These are phyloP conservation scores for Balearica regulorum DNA, from an alignment of 2,797 vertebrate species.

Conservation along the genomic window DNA sequence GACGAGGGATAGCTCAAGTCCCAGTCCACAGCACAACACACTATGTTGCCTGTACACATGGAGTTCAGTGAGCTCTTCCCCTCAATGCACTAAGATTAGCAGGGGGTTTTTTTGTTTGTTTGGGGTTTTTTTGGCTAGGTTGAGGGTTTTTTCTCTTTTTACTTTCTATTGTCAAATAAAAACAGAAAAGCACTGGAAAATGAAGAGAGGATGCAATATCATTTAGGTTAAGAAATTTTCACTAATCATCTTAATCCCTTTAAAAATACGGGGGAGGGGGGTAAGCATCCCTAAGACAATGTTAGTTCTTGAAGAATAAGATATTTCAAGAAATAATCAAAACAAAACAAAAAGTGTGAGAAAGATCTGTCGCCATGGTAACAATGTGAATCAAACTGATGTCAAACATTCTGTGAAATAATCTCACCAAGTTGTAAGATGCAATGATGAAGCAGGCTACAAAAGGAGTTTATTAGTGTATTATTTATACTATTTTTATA, in stretches of 20 bases:
- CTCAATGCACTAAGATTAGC: not conserved
- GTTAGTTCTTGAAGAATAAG: not conserved
- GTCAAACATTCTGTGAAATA: constrained; percentile 14
- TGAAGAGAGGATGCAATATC: not conserved
- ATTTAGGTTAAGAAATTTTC: not conserved
- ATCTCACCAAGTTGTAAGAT: not conserved
- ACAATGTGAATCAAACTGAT: not conserved
- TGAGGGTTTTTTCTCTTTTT: not conserved
- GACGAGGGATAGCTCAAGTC: not conserved
- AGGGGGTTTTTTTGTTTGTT: no score
- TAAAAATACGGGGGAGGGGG: not conserved
- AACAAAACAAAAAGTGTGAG: not conserved
- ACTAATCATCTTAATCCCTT: not conserved
- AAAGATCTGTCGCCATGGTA: constrained; percentile 3
- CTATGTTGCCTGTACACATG: not conserved
- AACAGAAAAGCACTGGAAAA: not conserved
- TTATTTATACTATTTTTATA: not conserved
- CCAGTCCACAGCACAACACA: not conserved
- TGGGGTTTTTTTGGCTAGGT: not conserved
- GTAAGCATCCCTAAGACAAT: not conserved
- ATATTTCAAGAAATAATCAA: not conserved
- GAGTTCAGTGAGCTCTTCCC: not conserved
- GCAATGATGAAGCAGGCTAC: not conserved
- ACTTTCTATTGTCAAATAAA: not conserved
- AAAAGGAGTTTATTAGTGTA: not conserved